Evolutionary conservation across 2,888 invertebrate species (phyloP), one percentile per base, ranked within the genome.

Genomic region (Micoletzkya japonica): DNA sequence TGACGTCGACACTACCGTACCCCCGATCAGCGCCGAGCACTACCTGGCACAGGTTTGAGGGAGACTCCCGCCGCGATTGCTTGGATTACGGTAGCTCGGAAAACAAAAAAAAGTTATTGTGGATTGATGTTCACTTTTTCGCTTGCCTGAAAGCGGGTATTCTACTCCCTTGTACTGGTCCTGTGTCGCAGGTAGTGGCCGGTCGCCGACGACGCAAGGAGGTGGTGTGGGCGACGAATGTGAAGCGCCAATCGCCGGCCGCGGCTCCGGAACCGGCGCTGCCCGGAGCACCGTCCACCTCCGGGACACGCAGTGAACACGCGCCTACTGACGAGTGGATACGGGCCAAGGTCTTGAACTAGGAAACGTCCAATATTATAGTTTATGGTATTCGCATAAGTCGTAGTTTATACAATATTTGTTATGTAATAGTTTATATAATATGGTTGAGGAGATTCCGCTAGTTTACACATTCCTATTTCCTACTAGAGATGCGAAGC

Each of bases 21-120:
- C 72, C 24, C 74, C 74, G 30, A 28, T 57, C 54, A 52, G 61
- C 14, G 72, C 72, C 0, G 74, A 74, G 34, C 72, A 74, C 26
- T 74, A 72, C 61, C 63, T 74, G n/a, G 63, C 50, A 36, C 74
- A 74, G 69, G 72, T 74, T 2, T 36, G 30, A 20, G 2, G 28
- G 0, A 2, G 14, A n/a, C n/a, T n/a, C n/a, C n/a, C n/a, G n/a
- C n/a, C n/a, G n/a, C n/a, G n/a, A n/a, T n/a, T n/a, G n/a, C n/a
- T n/a, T n/a, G n/a, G n/a, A n/a, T n/a, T n/a, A n/a, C n/a, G n/a
- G n/a, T n/a, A n/a, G n/a, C n/a, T n/a, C n/a, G n/a, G n/a, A n/a
- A n/a, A n/a, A n/a, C n/a, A n/a, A n/a, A n/a, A n/a, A n/a, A n/a
- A n/a, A n/a, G n/a, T n/a, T n/a, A n/a, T n/a, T n/a, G n/a, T n/a